These are phyloP conservation scores for Umimayanthus chanpuru DNA, from an alignment of 92 coral and sea anemone genomes.

Conservation along the genomic window DNA sequence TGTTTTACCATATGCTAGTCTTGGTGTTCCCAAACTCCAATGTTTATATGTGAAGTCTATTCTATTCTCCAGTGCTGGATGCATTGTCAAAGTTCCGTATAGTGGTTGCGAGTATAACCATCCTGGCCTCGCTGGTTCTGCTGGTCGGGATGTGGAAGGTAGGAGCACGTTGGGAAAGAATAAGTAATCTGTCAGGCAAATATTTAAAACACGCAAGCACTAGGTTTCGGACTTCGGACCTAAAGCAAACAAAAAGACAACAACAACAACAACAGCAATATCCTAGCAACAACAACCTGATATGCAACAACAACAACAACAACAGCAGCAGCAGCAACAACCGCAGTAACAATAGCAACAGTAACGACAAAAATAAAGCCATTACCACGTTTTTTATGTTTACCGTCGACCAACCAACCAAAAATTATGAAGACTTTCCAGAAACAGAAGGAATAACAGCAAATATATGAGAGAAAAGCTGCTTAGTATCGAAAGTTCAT, in stretches of 20 bases:
- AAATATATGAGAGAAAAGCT: no score
- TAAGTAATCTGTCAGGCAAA: not conserved
- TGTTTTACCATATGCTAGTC: no score
- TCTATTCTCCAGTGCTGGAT: constrained; percentile 15
- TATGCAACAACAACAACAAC: no score
- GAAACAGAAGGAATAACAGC: no score
- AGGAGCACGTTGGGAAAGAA: not conserved
- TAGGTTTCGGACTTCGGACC: no score
- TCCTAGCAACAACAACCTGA: no score
- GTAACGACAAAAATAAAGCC: not conserved
- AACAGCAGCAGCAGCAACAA: no score
- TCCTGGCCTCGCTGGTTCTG: constrained; percentile 23
- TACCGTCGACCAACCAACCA: no score
- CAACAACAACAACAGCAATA: not conserved
- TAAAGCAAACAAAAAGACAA: not conserved
- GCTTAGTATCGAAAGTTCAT: no score
- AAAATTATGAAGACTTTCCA: no score
- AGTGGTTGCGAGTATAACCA: constrained; percentile 10
- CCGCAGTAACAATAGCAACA: not conserved
- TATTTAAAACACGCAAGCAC: no score
- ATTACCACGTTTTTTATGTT: no score
- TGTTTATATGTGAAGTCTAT: not conserved
- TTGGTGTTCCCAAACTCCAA: not conserved
- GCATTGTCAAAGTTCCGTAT: constrained; percentile 20
- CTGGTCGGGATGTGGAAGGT: constrained; percentile 42